Evolutionary conservation across 2,113 vertebrate species (phyloP).

Genomic region (Hipposideros armiger): DNA sequence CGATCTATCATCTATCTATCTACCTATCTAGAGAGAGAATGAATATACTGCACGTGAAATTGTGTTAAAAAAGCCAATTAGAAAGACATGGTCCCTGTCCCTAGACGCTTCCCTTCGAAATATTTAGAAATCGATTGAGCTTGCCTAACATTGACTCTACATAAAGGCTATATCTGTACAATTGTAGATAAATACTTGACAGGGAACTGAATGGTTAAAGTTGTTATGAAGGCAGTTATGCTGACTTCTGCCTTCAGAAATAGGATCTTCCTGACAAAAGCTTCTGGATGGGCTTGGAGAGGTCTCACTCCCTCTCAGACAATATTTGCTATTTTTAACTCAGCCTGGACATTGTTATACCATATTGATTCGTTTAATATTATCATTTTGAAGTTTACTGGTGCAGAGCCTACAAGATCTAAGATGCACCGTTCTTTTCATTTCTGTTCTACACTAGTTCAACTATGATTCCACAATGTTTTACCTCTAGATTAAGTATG

Average conservation of each 20-base stretch:
- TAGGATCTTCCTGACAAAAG: background rate
- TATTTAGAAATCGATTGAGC: conserved; percentile 47
- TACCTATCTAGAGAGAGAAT: too few relatives aligned
- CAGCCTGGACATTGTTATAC: background rate
- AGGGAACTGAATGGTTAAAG: background rate
- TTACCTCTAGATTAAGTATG: background rate
- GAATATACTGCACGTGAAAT: background rate
- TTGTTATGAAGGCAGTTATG: background rate
- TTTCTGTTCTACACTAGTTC: background rate
- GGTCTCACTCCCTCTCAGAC: background rate
- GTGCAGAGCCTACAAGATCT: background rate
- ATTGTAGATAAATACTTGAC: background rate
- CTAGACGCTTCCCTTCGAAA: conserved; percentile 21
- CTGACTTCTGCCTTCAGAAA: conserved; percentile 1
- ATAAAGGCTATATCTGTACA: background rate
- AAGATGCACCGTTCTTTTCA: background rate
- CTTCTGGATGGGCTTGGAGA: background rate
- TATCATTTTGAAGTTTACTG: background rate
- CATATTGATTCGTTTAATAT: background rate
- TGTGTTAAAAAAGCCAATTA: background rate
- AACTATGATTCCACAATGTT: background rate
- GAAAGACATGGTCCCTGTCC: background rate
- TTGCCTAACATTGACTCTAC: background rate
- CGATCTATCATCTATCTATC: too few relatives aligned
- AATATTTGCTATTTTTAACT: background rate